These are phyloP conservation scores for Zaprionus lachaisei DNA, from an alignment of 1,140 invertebrate genomes.

Conservation along the genomic window DNA sequence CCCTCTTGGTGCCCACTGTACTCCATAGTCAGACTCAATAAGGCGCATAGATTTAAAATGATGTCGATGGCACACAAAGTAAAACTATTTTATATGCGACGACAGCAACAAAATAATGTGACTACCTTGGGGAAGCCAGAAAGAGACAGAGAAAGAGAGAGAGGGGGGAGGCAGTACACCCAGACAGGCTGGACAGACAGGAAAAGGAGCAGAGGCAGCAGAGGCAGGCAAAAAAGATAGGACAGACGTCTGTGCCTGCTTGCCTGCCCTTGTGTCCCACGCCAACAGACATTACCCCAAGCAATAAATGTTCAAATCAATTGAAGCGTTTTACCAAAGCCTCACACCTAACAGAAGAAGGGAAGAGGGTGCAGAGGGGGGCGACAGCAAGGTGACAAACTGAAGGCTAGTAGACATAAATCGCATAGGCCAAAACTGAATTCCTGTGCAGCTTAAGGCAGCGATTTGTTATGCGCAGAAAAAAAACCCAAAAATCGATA, in stretches of 20 bases:
- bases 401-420: constrained; percentile 41
- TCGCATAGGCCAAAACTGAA: constrained; percentile 63
- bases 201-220: not conserved
- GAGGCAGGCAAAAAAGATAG: too few relatives aligned
- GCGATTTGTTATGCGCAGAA: constrained; percentile 68
- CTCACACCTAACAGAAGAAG: constrained; percentile 56
- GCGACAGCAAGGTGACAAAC: not conserved
- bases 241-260: too few relatives aligned
- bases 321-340: constrained; percentile 79
- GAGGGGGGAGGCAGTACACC: not conserved
- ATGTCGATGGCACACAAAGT: constrained; percentile 32
- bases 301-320: constrained; percentile 82
- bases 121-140: constrained; percentile 55
- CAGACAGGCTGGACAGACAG: not conserved
- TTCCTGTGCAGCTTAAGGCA: constrained; percentile 74
- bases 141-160: not conserved
- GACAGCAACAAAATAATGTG: constrained; percentile 67
- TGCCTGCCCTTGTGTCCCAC: constrained; percentile 30
- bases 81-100: constrained; percentile 74
- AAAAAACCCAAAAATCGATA: constrained; percentile 71
- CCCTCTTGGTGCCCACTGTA: constrained; percentile 20
- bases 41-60: constrained; percentile 48
- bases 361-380: not conserved
- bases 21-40: constrained; percentile 29
- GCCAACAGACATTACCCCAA: constrained; percentile 57